These are phyloP conservation scores for Lomographa bimaculata DNA, from an alignment of 2,888 invertebrate species.

Conservation along the genomic window DNA sequence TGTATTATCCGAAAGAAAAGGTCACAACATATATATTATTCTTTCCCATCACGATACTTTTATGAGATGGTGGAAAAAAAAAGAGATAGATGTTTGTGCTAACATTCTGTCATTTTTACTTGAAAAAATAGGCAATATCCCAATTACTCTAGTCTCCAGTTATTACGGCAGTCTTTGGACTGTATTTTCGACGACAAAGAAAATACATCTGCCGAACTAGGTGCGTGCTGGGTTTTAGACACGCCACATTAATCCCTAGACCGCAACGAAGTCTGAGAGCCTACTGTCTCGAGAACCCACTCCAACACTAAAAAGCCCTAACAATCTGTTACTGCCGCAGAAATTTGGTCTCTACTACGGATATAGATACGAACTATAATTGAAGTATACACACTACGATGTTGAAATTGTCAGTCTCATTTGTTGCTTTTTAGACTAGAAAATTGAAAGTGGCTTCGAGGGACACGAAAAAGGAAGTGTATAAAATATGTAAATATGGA, in stretches of 20 bases:
- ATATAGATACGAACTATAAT: conserved; percentile 12
- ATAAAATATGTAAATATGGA: too few species aligned
- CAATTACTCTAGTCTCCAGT: too few species aligned
- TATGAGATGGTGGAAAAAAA: too few species aligned
- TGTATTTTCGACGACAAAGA: conserved; percentile 50
- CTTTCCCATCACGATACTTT: too few species aligned
- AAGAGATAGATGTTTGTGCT: too few species aligned
- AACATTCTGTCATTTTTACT: too few species aligned
- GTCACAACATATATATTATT: too few species aligned
- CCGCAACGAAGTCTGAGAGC: conserved; percentile 61
- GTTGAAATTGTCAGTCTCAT: conserved; percentile 44
- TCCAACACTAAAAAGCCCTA: conserved; percentile 33
- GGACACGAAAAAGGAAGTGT: conserved; percentile 42
- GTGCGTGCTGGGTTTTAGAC: conserved; percentile 71
- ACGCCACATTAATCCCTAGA: conserved; percentile 77
- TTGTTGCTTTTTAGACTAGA: conserved; percentile 51
- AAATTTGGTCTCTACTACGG: too few species aligned
- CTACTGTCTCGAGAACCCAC: conserved; percentile 67
- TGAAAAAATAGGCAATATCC: too few species aligned
- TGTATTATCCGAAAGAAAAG: too few species aligned
- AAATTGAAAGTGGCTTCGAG: conserved; percentile 54
- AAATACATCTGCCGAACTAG: conserved; percentile 49
- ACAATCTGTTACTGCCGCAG: too few species aligned
- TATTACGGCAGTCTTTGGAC: too few species aligned
- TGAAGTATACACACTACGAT: conserved; percentile 8